Percentiles rank a stretch among this genome's conserved stretches.
Evolutionary conservation across 2,888 invertebrate genomes (phyloP).

Genomic region (Caenorhabditis japonica): DNA sequence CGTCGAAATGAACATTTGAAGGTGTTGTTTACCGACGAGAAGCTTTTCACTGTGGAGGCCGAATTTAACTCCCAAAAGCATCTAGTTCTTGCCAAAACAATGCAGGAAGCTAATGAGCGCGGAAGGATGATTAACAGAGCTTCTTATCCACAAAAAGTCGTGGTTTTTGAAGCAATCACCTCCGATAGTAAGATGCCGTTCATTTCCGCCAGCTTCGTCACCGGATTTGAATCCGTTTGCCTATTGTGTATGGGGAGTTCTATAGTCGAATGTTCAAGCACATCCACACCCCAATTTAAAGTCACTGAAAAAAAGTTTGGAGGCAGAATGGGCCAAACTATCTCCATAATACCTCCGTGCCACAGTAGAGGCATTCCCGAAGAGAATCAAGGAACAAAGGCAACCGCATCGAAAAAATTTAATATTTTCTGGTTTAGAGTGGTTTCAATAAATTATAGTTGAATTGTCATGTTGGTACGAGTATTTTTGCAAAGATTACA

Average conservation of each 20-base stretch:
- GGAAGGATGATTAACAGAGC: no score
- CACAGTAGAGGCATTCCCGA: not conserved
- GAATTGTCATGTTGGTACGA: not conserved
- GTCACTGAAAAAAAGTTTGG: not conserved
- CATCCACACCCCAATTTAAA: not conserved
- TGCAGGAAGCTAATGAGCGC: not conserved
- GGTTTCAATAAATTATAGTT: slow-evolving; percentile 6
- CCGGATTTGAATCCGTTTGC: slow-evolving; percentile 7
- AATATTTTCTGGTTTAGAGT: not conserved
- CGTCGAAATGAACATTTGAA: not conserved
- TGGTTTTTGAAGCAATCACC: no score
- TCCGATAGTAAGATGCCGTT: no score
- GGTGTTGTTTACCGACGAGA: not conserved
- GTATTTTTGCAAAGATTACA: no score
- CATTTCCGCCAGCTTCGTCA: not conserved
- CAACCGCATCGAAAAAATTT: not conserved
- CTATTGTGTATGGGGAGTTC: slow-evolving; percentile 8
- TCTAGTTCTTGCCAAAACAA: no score
- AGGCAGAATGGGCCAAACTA: not conserved
- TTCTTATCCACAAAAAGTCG: no score
- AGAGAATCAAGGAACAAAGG: not conserved
- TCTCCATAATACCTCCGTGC: slow-evolving; percentile 3
- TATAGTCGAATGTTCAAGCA: not conserved
- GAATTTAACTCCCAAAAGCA: no score
- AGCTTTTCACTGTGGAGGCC: no score